Conservation (phyloP, 2,113 vertebrate species). For the Thamnaconus septentrionalis region DNA sequence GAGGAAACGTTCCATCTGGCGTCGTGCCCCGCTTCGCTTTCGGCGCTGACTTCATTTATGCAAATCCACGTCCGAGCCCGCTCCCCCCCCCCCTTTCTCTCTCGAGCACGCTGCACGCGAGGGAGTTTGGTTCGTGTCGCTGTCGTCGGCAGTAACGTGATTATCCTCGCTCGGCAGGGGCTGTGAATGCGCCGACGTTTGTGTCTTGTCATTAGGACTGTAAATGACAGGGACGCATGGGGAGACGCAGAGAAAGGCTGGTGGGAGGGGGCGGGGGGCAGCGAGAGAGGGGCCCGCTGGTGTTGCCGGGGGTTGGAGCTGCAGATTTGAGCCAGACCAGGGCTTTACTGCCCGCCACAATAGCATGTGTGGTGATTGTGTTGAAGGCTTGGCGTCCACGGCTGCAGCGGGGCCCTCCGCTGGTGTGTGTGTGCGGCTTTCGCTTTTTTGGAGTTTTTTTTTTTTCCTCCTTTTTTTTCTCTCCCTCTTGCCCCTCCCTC, state of each 20-base stretch:
- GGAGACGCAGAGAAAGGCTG: conserved; percentile 19
- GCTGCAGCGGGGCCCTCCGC: conserved; percentile 26
- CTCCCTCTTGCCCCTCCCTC: too few relatives aligned
- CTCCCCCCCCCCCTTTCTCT: neutral
- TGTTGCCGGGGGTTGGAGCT: conserved; percentile 30
- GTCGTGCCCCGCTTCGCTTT: conserved; percentile 13
- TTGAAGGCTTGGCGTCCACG: conserved; percentile 66
- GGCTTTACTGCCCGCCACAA: conserved; percentile 69
- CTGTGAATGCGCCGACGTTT: conserved; percentile 57
- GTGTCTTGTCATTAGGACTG: conserved; percentile 69
- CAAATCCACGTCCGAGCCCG: conserved; percentile 50
- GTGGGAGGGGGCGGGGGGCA: conserved; percentile 20
- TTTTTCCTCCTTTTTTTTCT: conserved; percentile 60
- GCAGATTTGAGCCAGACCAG: conserved; percentile 58
- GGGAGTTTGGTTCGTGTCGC: conserved; percentile 37
- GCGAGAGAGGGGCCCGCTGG: conserved; percentile 20
- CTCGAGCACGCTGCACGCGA: conserved; percentile 10
- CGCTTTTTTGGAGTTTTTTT: conserved; percentile 52
- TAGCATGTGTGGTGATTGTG: conserved; percentile 74
- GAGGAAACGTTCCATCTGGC: too few relatives aligned
- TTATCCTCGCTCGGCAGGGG: conserved; percentile 50
- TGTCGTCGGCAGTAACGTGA: conserved; percentile 53
- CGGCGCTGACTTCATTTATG: conserved; percentile 57
- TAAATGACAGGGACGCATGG: conserved; percentile 64
- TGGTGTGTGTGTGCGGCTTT: conserved; percentile 59